Evolutionary conservation across 2,888 invertebrate species (phyloP).

Genomic region (Microctonus hyperodae): DNA sequence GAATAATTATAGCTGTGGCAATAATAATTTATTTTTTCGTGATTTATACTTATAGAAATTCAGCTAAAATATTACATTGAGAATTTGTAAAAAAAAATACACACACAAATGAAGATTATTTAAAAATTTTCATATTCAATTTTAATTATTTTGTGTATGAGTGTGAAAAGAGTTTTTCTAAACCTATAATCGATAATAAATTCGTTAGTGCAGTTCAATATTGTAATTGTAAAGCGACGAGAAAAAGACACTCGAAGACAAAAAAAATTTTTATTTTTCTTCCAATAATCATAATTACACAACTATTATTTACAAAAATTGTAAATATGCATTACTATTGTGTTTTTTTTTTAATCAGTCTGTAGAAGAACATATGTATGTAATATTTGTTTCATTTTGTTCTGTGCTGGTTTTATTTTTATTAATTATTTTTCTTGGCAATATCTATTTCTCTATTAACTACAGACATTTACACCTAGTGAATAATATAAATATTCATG

Average conservation of each 20-base stretch:
- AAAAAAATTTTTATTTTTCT: too few species aligned
- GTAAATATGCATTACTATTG: neutral
- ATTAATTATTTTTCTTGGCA: neutral
- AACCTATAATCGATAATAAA: conserved; percentile 27
- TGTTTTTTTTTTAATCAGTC: neutral
- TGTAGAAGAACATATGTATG: neutral
- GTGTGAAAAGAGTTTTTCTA: conserved; percentile 18
- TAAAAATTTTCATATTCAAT: neutral
- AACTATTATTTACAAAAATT: neutral
- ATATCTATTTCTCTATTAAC: neutral
- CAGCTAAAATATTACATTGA: neutral
- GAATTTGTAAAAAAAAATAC: neutral
- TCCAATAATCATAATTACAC: neutral
- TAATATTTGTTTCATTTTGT: conserved; percentile 4
- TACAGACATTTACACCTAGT: neutral
- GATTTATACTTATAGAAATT: neutral
- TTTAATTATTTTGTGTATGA: neutral
- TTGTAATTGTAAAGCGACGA: conserved; percentile 4
- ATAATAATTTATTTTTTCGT: neutral
- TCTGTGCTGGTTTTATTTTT: neutral
- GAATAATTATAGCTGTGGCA: neutral
- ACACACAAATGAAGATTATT: neutral
- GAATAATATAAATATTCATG: neutral
- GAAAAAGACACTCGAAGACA: conserved; percentile 12
- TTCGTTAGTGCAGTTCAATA: conserved; percentile 25